Evolutionary conservation across 1,140 invertebrate genomes (phyloP).

Genomic region (Monochamus saltuarius): DNA sequence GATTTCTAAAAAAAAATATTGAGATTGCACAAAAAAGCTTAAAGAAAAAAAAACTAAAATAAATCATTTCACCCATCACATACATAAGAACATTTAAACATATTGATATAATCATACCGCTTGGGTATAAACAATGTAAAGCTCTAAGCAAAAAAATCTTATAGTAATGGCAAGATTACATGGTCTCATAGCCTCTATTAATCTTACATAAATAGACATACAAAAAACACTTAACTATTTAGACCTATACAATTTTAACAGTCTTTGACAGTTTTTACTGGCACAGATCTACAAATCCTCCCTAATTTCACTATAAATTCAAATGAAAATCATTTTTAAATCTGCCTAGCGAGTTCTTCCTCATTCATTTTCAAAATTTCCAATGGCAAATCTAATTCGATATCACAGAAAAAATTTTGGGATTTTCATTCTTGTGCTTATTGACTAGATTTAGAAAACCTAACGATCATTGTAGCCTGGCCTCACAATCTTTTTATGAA

Average conservation of each 20-base stretch:
- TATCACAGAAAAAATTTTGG: constrained; percentile 18
- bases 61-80: constrained; percentile 6
- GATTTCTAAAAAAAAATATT: background rate
- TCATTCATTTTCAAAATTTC: no score
- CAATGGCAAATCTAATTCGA: background rate
- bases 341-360: no score
- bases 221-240: no score
- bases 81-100: constrained; percentile 13
- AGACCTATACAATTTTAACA: no score
- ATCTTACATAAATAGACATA: no score
- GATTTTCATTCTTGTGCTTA: background rate
- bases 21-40: constrained; percentile 22
- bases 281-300: no score
- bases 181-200: no score
- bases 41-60: constrained; percentile 6
- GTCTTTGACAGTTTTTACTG: no score
- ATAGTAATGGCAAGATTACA: constrained; percentile 9
- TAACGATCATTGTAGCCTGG: constrained; percentile 4
- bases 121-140: background rate
- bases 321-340: no score
- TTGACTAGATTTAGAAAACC: constrained; percentile 18
- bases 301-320: no score
- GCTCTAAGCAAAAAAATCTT: constrained; percentile 15
- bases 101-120: background rate
- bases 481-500: background rate